phyloP scores from a whole-genome alignment of 2,113 vertebrate genomes.

The Rhabdornis inornatus region DNA sequence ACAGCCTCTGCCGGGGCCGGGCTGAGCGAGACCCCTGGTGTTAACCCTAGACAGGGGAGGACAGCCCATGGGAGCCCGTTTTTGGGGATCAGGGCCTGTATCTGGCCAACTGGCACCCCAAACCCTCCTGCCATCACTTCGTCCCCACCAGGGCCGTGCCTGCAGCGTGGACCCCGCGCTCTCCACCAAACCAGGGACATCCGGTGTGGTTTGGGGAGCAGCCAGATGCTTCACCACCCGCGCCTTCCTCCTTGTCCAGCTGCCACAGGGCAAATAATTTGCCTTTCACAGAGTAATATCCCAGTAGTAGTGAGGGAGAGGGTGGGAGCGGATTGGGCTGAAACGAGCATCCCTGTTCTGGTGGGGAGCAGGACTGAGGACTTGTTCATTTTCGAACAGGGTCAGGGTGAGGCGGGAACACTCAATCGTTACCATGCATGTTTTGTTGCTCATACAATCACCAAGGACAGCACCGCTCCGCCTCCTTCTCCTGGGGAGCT shows the following conservation, averaged over 20 bases:
- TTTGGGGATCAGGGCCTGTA: background rate
- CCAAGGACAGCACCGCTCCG: rapidly evolving
- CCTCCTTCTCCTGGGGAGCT: background rate
- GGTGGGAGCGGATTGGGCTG: background rate
- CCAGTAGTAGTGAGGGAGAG: background rate
- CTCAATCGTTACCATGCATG: background rate
- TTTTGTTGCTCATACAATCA: background rate
- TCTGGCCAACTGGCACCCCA: background rate
- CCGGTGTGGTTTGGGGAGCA: rapidly evolving
- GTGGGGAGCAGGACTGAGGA: background rate
- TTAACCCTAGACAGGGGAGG: conserved; percentile 12
- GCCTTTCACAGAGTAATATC: background rate
- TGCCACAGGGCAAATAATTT: background rate
- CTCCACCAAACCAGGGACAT: rapidly evolving
- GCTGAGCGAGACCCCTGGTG: conserved; percentile 94
- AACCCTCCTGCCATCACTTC: background rate
- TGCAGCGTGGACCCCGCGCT: rapidly evolving
- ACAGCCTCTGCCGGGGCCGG: conserved; percentile 91
- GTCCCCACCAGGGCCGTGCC: background rate
- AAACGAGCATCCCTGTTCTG: rapidly evolving
- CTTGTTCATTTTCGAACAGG: conserved; percentile 25
- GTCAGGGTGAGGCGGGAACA: background rate
- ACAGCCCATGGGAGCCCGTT: rapidly evolving
- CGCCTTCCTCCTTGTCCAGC: background rate
- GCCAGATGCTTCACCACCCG: background rate